Evolutionary conservation across 1,140 invertebrate species (phyloP).

Genomic region (Gyrodactylus salaris): DNA sequence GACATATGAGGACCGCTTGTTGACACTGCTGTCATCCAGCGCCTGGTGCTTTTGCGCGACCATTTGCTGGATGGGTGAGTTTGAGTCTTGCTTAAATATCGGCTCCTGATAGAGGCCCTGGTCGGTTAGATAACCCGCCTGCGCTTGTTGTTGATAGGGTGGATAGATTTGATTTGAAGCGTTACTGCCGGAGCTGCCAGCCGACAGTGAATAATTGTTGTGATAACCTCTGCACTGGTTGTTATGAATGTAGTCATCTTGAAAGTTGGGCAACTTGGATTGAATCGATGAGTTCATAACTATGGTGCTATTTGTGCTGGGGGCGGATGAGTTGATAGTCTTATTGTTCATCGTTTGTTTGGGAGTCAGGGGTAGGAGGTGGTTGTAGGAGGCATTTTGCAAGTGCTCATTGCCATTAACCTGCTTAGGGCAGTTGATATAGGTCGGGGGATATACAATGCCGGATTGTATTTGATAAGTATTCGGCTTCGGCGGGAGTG

Average conservation of each 20-base stretch:
- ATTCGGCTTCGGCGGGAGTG: background rate
- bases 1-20: background rate
- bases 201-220: background rate
- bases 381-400: background rate
- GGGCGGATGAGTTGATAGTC: background rate
- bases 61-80: background rate
- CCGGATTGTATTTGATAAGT: background rate
- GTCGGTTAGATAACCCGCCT: background rate
- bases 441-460: background rate
- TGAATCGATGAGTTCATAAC: background rate
- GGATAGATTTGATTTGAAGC: background rate
- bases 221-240: background rate
- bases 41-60: too few species aligned
- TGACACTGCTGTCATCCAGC: background rate
- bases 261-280: background rate
- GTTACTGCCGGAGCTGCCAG: background rate
- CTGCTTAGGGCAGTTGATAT: background rate
- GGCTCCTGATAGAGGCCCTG: background rate
- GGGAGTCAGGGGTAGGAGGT: background rate
- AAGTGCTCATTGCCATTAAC: too few species aligned
- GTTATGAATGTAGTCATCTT: background rate
- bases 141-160: background rate
- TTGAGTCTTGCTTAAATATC: background rate
- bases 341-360: background rate
- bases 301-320: background rate